Evolutionary conservation across 1,140 invertebrate species (phyloP).

Genomic region (Lasioglossum albipes): DNA sequence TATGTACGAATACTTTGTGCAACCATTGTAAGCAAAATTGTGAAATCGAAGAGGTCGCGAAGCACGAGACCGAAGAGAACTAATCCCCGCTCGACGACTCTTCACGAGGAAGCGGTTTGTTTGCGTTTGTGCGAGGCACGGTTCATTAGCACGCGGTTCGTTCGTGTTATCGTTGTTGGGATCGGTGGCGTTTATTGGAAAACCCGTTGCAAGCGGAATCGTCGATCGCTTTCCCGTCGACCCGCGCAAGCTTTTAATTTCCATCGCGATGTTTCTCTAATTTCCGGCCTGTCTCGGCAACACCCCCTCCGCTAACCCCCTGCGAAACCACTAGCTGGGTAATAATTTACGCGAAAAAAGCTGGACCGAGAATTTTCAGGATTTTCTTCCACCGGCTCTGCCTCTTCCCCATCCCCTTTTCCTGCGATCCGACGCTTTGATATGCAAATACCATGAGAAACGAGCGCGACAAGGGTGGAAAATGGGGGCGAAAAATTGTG

Average conservation of each 20-base stretch:
- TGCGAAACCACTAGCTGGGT: too few relatives aligned
- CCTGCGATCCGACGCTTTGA: conserved; percentile 17
- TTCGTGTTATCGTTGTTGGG: conserved; percentile 3
- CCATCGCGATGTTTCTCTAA: conserved; percentile 31
- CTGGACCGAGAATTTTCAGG: conserved; percentile 23
- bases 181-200: conserved; percentile 9
- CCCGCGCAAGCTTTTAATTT: conserved; percentile 42
- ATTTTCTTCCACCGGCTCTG: not conserved
- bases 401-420: not conserved
- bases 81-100: not conserved
- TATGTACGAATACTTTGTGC: too few relatives aligned
- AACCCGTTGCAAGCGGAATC: not conserved
- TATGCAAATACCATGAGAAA: conserved; percentile 7
- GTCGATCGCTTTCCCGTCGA: not conserved
- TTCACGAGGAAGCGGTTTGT: not conserved
- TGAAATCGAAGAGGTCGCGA: too few relatives aligned
- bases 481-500: not conserved
- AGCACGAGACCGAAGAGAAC: not conserved
- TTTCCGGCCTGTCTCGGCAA: conserved; percentile 37
- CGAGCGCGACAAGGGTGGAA: not conserved
- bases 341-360: conserved; percentile 49
- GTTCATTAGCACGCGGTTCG: conserved; percentile 1
- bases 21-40: too few relatives aligned
- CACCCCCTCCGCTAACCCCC: not conserved
- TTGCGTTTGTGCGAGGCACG: not conserved